Conservation (phyloP, 2,888 invertebrate genomes). For the Drosophila paucipuncta region DNA sequence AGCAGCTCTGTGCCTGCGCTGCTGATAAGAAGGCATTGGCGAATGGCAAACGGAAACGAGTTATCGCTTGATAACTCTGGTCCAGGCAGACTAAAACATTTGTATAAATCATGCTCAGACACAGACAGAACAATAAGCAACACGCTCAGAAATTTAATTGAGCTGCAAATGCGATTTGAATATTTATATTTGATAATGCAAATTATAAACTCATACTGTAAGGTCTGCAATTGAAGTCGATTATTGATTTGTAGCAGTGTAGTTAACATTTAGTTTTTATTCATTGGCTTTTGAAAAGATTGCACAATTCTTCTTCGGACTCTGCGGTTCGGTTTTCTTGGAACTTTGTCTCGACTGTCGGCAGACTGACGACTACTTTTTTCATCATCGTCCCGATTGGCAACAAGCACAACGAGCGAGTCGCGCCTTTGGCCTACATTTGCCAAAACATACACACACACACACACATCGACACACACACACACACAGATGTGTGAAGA, state of each 20-base stretch:
- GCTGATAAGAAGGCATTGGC: conserved; percentile 47
- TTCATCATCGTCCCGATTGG: conserved; percentile 29
- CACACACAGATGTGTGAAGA: background rate
- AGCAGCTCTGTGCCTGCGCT: conserved; percentile 24
- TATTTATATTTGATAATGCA: background rate
- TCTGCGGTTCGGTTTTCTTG: conserved; percentile 49
- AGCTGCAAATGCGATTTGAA: background rate
- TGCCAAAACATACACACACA: conserved; percentile 24
- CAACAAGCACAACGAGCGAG: conserved; percentile 53
- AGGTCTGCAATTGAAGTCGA: background rate
- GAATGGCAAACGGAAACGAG: conserved; percentile 57
- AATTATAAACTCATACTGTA: background rate
- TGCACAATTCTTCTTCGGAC: conserved; percentile 21
- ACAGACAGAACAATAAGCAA: conserved; percentile 12
- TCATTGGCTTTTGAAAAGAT: conserved; percentile 4
- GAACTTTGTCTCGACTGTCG: conserved; percentile 75
- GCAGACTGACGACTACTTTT: conserved; percentile 46
- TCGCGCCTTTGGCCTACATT: conserved; percentile 76
- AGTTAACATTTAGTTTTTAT: conserved; percentile 9
- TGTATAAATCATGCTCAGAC: conserved; percentile 24
- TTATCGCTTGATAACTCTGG: conserved; percentile 61
- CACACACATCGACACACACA: conserved; percentile 14
- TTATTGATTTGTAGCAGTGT: conserved; percentile 14
- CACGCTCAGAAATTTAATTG: conserved; percentile 16
- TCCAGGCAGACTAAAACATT: conserved; percentile 32